Evolutionary conservation across 2,113 vertebrate species (phyloP).

Genomic region (Pseudopodoces humilis): DNA sequence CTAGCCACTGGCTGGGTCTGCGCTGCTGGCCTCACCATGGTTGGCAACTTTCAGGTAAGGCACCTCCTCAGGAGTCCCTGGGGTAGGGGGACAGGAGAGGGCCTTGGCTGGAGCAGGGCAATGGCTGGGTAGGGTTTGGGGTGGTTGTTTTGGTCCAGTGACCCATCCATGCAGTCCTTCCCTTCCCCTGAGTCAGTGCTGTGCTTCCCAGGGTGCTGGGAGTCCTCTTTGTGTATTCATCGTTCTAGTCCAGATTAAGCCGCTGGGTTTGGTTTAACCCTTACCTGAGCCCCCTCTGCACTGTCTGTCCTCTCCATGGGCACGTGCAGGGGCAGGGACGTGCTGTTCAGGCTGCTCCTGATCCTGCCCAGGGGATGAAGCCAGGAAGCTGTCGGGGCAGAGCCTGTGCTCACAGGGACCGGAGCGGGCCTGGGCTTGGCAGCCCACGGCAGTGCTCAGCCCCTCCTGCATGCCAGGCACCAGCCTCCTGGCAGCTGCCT

Average conservation of each 20-base stretch:
- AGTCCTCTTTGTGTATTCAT: not conserved
- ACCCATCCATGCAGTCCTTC: not conserved
- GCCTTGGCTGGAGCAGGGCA: not conserved
- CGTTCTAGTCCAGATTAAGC: not conserved
- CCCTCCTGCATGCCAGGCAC: not conserved
- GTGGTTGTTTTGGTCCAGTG: accelerated
- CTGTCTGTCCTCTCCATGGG: not conserved
- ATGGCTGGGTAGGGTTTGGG: not conserved
- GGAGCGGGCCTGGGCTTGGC: not conserved
- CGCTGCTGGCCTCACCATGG: slow-evolving; percentile 83
- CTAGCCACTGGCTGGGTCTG: slow-evolving; percentile 82
- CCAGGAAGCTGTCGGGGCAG: not conserved
- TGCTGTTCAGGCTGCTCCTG: not conserved
- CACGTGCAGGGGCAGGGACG: accelerated
- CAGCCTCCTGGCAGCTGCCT: not conserved
- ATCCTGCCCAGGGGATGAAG: not conserved
- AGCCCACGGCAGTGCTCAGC: accelerated
- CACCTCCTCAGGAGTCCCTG: accelerated
- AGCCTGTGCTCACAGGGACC: not conserved
- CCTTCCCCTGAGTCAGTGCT: accelerated
- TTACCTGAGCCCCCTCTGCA: not conserved
- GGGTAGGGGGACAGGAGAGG: no score
- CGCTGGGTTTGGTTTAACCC: not conserved
- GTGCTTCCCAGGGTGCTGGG: not conserved
- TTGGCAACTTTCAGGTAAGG: slow-evolving; percentile 87